phyloP scores from a whole-genome alignment of 2,888 invertebrate genomes.

The Eutolmus rufibarbis region DNA sequence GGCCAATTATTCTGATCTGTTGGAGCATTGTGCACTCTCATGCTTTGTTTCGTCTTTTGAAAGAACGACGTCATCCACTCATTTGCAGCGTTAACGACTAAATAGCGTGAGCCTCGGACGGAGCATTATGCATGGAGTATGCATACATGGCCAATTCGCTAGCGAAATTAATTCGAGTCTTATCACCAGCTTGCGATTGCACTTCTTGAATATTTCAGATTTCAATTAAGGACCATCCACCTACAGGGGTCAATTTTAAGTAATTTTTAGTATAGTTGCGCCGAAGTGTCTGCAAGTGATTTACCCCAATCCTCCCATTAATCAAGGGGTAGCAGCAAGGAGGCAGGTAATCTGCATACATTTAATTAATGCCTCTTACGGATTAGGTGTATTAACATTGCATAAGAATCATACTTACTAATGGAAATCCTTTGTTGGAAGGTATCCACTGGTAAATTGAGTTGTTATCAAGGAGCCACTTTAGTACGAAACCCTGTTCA shows the following conservation, averaged over 20 bases:
- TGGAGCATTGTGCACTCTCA: neutral
- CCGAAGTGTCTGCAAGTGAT: neutral
- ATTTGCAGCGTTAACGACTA: neutral
- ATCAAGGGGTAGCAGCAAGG: neutral
- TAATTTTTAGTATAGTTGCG: neutral
- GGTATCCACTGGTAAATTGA: slow-evolving; percentile 63
- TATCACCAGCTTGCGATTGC: neutral
- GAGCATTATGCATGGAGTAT: neutral
- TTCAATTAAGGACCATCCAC: neutral
- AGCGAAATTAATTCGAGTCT: neutral
- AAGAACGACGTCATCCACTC: neutral
- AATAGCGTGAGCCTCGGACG: neutral
- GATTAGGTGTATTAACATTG: neutral
- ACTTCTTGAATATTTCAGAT: neutral
- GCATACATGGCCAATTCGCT: neutral
- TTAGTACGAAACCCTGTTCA: slow-evolving; percentile 62
- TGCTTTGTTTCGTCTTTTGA: neutral
- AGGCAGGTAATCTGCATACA: neutral
- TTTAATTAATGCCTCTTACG: neutral
- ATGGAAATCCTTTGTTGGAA: slow-evolving; percentile 60
- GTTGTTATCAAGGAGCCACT: slow-evolving; percentile 62
- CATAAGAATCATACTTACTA: slow-evolving; percentile 52
- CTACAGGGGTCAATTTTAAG: neutral
- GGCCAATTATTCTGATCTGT: neutral
- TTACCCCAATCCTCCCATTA: neutral